phyloP scores from a whole-genome alignment of 2,797 vertebrate species.

The Apodemus agrarius region DNA sequence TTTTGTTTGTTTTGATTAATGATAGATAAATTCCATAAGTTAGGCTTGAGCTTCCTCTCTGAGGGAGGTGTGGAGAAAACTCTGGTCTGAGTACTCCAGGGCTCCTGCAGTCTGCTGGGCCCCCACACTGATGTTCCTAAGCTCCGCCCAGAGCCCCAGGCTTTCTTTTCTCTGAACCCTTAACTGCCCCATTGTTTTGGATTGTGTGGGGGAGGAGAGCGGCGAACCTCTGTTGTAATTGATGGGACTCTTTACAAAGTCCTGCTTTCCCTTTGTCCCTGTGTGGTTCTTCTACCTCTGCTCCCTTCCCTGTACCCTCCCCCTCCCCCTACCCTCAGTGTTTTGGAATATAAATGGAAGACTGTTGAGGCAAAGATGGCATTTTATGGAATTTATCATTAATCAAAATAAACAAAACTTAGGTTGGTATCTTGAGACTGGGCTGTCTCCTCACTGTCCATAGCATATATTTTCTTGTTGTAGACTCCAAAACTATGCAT shows the following conservation, averaged over 20 bases:
- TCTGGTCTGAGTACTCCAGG: background rate
- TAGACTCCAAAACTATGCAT: background rate
- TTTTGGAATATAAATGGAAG: background rate
- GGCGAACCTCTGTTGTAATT: background rate
- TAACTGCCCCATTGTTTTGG: background rate
- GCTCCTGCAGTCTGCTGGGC: background rate
- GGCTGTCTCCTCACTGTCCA: background rate
- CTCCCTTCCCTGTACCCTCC: too few relatives aligned
- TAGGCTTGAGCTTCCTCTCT: background rate
- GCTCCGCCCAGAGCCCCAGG: background rate
- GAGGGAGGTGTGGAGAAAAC: too few relatives aligned
- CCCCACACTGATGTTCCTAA: too few relatives aligned
- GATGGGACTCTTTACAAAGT: background rate
- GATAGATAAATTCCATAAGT: background rate
- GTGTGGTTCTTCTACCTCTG: background rate
- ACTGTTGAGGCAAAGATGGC: background rate
- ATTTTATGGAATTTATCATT: background rate
- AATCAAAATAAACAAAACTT: slow-evolving; percentile 17
- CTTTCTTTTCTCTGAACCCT: background rate
- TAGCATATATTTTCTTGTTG: background rate
- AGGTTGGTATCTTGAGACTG: background rate
- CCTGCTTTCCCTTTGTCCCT: background rate
- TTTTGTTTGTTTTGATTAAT: slow-evolving; percentile 17
- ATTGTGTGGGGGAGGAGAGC: background rate
- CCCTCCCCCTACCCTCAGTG: background rate